phyloP scores from a whole-genome alignment of 2,888 invertebrate species.

The Drosophila colorata region DNA sequence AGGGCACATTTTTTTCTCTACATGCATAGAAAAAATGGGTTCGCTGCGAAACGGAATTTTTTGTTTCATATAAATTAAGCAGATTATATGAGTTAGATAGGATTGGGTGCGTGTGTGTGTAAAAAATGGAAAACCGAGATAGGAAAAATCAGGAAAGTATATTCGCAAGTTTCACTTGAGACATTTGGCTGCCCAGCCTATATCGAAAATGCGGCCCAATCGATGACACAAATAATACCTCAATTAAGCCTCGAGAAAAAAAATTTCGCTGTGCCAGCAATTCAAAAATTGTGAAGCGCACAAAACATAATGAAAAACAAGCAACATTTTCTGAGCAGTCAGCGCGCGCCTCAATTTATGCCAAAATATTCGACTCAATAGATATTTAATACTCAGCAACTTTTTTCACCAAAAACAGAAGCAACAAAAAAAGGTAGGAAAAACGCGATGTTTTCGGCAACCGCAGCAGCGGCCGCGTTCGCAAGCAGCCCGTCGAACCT shows the following conservation, averaged over 20 bases:
- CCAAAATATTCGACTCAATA: constrained; percentile 66
- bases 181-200: neutral
- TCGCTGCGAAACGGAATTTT: constrained; percentile 8
- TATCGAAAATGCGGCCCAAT: constrained; percentile 38
- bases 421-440: constrained; percentile 4
- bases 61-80: constrained; percentile 69
- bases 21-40: neutral
- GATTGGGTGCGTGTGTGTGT: constrained; percentile 19
- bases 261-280: constrained; percentile 27
- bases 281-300: constrained; percentile 36
- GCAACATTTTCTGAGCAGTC: constrained; percentile 51
- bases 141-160: constrained; percentile 16
- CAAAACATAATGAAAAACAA: constrained; percentile 66
- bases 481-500: constrained; percentile 54
- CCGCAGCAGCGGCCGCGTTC: constrained; percentile 54
- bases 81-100: constrained; percentile 69
- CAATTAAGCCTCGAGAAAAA: constrained; percentile 59
- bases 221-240: constrained; percentile 77
- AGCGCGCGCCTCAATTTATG: constrained; percentile 45
- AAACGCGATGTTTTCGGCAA: constrained; percentile 36
- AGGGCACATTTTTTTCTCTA: neutral
- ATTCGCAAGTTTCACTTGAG: constrained; percentile 11
- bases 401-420: constrained; percentile 14
- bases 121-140: constrained; percentile 19
- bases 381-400: constrained; percentile 76